Conservation (phyloP, 2,797 vertebrate species). For the Xenopus petersii region DNA sequence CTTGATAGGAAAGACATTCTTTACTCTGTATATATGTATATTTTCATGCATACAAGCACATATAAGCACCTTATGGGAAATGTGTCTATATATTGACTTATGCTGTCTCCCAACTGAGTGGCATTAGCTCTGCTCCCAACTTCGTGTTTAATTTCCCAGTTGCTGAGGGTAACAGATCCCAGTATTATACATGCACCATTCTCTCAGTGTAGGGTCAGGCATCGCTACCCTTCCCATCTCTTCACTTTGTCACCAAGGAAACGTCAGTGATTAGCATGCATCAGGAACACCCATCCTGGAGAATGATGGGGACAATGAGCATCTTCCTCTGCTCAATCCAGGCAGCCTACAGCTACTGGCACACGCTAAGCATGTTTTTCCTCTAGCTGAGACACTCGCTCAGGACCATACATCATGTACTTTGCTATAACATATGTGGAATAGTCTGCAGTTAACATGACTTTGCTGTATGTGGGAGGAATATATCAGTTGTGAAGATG, state of each 20-base stretch:
- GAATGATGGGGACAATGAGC: constrained; percentile 22
- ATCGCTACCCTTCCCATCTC: constrained; percentile 20
- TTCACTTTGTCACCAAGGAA: constrained; percentile 43
- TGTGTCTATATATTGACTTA: too few relatives aligned
- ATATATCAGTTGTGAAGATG: too few relatives aligned
- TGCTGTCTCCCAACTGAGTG: not conserved
- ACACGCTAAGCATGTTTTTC: not conserved
- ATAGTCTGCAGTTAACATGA: not conserved
- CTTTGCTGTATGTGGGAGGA: not conserved
- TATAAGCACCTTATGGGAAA: not conserved
- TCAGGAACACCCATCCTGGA: constrained; percentile 22
- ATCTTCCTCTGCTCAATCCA: constrained; percentile 7
- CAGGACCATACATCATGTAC: too few relatives aligned
- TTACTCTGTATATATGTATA: not conserved
- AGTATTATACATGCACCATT: constrained; percentile 20
- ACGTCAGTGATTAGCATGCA: constrained; percentile 46
- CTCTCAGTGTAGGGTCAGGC: constrained; percentile 34
- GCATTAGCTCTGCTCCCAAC: not conserved
- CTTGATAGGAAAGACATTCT: too few relatives aligned
- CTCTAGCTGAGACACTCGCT: not conserved
- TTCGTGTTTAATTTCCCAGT: constrained; percentile 20
- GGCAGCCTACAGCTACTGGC: not conserved
- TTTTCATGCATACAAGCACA: not conserved
- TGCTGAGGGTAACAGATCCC: constrained; percentile 31
- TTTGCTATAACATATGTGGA: too few relatives aligned